Base-by-base conservation (phyloP, 2,888 invertebrate genomes). In the Diarsia rubi region DNA sequence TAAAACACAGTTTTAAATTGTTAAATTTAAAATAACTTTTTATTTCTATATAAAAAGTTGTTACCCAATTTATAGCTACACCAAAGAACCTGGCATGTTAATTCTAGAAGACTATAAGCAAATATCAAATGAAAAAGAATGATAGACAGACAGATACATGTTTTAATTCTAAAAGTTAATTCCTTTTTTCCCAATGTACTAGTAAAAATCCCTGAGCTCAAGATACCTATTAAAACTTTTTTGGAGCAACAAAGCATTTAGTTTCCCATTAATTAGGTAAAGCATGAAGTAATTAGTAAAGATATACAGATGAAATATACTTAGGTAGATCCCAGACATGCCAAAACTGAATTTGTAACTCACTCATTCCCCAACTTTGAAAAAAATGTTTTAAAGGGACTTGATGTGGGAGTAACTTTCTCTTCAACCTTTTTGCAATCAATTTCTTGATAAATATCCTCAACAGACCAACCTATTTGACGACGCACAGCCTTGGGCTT, bases 371-470 rank as follows among this genome's bases (percentile, higher is more conserved):
- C 95, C 81, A 96, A 90, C 89, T 94, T 95, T 65, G 95, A 92
- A 92, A 96, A 94, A 88, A 96, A 94, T 76, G 91, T 93, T 92
- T 96, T 96, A 85, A 96, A 87, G 21, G 96, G 96, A 90, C 96
- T 96, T n/a, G 95, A 92, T 64, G 92, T 92, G 42, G 95, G 93
- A 60, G 95, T 94, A 81, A 92, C 91, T 85, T 94, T 94, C 21
- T 93, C 93, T 84, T 95, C 95, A 83, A 93, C 87, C 83, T 92
- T 94, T 89, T 93, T 95, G 89, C 95, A 96, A 81, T 95, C 96
- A 90, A 96, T 96, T 88, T 96, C 96, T 90, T 96, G 96, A 86
- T 96, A 96, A 85, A 96, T 96, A 88, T 96, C 96, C 88, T 96
- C 96, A 89, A 95, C 89, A 77, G 96, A 96, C 96, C 96, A 96